phyloP scores from a whole-genome alignment of 2,888 invertebrate genomes.

The Drosophila glabriapex region DNA sequence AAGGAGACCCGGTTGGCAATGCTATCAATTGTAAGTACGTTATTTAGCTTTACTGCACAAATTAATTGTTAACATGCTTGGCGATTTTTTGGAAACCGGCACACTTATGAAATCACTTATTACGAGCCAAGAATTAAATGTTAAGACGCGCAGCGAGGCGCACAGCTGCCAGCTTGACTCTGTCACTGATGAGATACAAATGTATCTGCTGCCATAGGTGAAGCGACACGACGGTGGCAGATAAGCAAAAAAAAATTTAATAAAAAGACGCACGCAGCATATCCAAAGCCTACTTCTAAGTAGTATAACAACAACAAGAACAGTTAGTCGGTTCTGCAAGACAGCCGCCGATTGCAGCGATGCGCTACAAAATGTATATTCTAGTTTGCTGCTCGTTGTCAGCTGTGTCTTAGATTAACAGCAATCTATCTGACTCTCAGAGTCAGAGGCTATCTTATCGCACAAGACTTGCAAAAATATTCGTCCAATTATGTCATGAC shows the following conservation, averaged over 20 bases:
- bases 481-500: constrained; percentile 68
- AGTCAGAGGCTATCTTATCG: constrained; percentile 49
- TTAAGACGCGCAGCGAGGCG: constrained; percentile 24
- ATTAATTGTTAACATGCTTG: constrained; percentile 61
- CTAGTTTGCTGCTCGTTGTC: constrained; percentile 44
- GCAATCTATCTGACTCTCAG: constrained; percentile 21
- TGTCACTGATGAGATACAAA: constrained; percentile 64
- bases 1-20: constrained; percentile 72
- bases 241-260: constrained; percentile 54
- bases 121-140: constrained; percentile 22
- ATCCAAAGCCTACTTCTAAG: constrained; percentile 23
- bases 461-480: constrained; percentile 60
- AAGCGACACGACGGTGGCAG: constrained; percentile 40
- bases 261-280: constrained; percentile 41
- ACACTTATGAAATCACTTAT: constrained; percentile 66
- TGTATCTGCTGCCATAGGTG: constrained; percentile 54
- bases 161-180: constrained; percentile 45
- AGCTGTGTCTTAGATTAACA: constrained; percentile 63
- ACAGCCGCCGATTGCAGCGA: constrained; percentile 61
- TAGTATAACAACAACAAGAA: constrained; percentile 42
- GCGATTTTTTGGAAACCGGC: constrained; percentile 24
- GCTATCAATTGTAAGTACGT: constrained; percentile 38
- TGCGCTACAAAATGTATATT: constrained; percentile 64
- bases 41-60: constrained; percentile 51
- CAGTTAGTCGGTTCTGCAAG: constrained; percentile 78